A percentile compares a stretch with the other conserved stretches of the same genome.
Evolutionary conservation across 2,797 vertebrate species (phyloP).

Genomic region (Pseudochirops corinnae): DNA sequence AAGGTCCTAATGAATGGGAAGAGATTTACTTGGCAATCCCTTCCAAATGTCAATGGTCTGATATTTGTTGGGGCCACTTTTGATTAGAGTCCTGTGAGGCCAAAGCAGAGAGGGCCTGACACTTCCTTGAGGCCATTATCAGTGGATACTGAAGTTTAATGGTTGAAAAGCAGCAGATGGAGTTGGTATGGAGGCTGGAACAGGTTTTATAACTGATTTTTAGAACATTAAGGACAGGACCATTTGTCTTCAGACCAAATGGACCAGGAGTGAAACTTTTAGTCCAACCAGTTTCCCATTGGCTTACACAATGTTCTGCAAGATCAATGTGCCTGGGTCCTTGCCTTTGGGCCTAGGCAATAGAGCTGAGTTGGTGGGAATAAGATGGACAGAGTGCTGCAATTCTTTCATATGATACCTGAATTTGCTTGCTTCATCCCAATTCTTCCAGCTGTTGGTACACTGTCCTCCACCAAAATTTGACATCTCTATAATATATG

Average conservation of each 20-base stretch:
- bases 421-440: too few species aligned
- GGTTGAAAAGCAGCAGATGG: background rate
- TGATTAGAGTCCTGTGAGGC: background rate
- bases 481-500: background rate
- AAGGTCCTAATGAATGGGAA: slow-evolving; percentile 35
- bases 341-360: background rate
- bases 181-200: background rate
- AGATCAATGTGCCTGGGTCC: background rate
- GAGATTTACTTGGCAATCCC: slow-evolving; percentile 38
- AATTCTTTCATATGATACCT: too few species aligned
- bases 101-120: slow-evolving; percentile 27
- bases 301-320: background rate
- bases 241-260: slow-evolving; percentile 8
- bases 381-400: background rate
- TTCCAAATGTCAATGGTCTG: slow-evolving; percentile 43
- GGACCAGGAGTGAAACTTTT: slow-evolving; percentile 28
- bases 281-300: background rate
- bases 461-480: too few species aligned
- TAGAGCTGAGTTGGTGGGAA: background rate
- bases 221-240: background rate
- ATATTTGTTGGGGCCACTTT: slow-evolving; percentile 44
- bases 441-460: too few species aligned
- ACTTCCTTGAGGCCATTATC: slow-evolving; percentile 22
- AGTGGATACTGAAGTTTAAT: slow-evolving; percentile 27
- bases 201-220: slow-evolving; percentile 16